Conservation (phyloP, 2,888 invertebrate species). For the Hyppa rectilinea region DNA sequence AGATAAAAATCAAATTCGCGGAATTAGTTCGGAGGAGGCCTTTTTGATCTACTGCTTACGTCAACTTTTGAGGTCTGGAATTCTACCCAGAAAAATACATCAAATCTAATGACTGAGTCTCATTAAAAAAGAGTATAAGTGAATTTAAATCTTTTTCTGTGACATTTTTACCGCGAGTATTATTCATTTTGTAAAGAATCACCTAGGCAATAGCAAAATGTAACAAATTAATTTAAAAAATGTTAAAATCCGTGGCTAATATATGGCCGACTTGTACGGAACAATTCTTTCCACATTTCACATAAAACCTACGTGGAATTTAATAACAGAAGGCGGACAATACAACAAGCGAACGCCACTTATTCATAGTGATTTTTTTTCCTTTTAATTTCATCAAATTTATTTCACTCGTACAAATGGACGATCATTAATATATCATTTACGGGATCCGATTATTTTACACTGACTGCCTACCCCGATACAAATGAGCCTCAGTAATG, state of each 20-base stretch:
- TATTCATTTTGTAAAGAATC: slow-evolving; percentile 18
- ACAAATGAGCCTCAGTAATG: slow-evolving; percentile 68
- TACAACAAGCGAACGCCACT: slow-evolving; percentile 72
- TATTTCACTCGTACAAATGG: slow-evolving; percentile 84
- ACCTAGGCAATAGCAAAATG: slow-evolving; percentile 20
- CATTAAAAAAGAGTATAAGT: too few species aligned
- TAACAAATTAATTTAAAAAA: slow-evolving; percentile 45
- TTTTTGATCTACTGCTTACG: neutral
- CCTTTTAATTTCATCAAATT: slow-evolving; percentile 83
- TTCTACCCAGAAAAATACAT: neutral
- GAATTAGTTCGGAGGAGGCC: slow-evolving; percentile 9
- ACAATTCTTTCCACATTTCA: slow-evolving; percentile 52
- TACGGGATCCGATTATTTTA: slow-evolving; percentile 78
- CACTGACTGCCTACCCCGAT: slow-evolving; percentile 65
- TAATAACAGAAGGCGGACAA: slow-evolving; percentile 73
- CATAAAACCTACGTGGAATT: slow-evolving; percentile 68
- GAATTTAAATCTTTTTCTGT: neutral
- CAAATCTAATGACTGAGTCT: neutral
- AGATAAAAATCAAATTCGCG: slow-evolving; percentile 62
- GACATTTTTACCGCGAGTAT: neutral
- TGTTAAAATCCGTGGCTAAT: slow-evolving; percentile 28
- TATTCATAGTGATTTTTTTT: slow-evolving; percentile 78
- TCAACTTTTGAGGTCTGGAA: neutral
- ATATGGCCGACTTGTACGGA: slow-evolving; percentile 45
- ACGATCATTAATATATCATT: slow-evolving; percentile 80